phyloP scores from a whole-genome alignment of 23 tunicate genomes.

The Trididemnum nubilum region DNA sequence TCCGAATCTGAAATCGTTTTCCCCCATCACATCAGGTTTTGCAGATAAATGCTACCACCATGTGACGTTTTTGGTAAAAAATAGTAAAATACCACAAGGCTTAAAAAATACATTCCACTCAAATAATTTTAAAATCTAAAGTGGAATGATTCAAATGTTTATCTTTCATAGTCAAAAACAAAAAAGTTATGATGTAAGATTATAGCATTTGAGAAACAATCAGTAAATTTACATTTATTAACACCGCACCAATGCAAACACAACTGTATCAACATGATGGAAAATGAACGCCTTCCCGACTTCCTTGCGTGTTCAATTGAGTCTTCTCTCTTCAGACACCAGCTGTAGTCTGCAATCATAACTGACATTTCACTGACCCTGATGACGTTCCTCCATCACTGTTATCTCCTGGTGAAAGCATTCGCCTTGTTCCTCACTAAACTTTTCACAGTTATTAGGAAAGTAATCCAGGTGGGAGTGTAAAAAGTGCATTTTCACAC shows the following conservation, averaged over 20 bases:
- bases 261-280: background rate
- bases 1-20: background rate
- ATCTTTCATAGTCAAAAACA: background rate
- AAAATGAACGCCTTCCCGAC: background rate
- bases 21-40: conserved; percentile 1
- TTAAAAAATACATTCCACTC: background rate
- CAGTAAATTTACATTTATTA: background rate
- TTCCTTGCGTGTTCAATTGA: background rate
- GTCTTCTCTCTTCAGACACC: conserved; percentile 6
- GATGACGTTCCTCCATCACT: conserved; percentile 23
- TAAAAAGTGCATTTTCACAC: conserved; percentile 21
- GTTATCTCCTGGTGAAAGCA: conserved; percentile 16
- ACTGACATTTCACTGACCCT: conserved; percentile 3
- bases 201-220: background rate
- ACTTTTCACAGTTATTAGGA: background rate
- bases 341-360: conserved; percentile 1
- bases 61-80: background rate
- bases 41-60: background rate
- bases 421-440: conserved; percentile 23
- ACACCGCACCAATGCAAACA: background rate
- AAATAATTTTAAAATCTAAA: background rate
- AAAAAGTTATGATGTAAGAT: background rate
- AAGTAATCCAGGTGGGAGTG: conserved; percentile 18
- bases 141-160: background rate
- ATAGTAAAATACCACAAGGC: conserved; percentile 5